Percentiles rank a stretch among this genome's conserved stretches.
Conservation (phyloP, 1,140 invertebrate genomes). For the Callitettix versicolor region DNA sequence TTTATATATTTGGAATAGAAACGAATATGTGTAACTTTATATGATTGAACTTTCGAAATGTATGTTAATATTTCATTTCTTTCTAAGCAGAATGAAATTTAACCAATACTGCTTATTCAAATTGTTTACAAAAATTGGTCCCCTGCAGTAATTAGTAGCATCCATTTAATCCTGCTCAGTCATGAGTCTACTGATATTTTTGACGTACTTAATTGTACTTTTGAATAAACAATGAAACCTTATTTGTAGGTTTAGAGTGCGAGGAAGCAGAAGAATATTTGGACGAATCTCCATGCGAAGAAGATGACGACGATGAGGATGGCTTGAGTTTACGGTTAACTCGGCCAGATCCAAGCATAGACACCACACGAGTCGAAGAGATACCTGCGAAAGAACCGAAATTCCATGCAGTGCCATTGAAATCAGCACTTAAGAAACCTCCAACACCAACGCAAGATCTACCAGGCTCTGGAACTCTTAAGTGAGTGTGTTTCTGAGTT, state of each 20-base stretch:
- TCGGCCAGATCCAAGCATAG: conserved; percentile 52
- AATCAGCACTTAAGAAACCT: conserved; percentile 81
- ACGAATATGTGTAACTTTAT: no score
- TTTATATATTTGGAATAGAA: no score
- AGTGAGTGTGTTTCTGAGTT: conserved; percentile 37
- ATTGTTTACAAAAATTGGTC: no score
- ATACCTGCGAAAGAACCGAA: conserved; percentile 81
- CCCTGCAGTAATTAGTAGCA: no score
- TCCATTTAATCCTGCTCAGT: no score
- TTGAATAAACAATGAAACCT: no score
- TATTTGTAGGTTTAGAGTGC: no score
- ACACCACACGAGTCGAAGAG: conserved; percentile 73
- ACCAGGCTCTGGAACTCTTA: conserved; percentile 50
- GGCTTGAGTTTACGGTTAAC: conserved; percentile 34
- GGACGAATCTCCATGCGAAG: conserved; percentile 44
- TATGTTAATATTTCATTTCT: background rate
- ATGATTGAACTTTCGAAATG: background rate
- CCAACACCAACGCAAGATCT: conserved; percentile 67
- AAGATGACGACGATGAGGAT: conserved; percentile 35
- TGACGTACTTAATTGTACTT: no score
- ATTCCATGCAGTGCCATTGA: conserved; percentile 75
- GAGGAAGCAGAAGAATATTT: conserved; percentile 45
- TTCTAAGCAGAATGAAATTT: no score
- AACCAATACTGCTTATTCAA: no score
- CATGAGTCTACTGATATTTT: no score